Base-by-base conservation (phyloP, 1,140 invertebrate genomes). In the Chironomus tepperi region DNA sequence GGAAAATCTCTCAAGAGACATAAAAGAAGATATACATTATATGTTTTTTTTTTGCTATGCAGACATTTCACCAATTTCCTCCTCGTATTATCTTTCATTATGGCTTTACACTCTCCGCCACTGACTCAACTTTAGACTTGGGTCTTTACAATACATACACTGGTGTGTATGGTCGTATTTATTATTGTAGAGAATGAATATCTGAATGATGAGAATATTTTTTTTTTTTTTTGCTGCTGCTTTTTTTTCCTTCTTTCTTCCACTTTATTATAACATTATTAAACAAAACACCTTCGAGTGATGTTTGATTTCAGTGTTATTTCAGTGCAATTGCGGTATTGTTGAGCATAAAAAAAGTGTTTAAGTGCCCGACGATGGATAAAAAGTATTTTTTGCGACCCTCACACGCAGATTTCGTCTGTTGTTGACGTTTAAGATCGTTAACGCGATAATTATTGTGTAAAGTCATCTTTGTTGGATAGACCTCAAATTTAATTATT, bases 191-290 rank as follows among this genome's bases (percentile, higher is more conserved):
- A 70, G 16, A 19, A 21, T 19, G 65, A 70, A 70, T 21, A 7
- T 70, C 65, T 70, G 65, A 70, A 70, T 70, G 65, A 70, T 70
- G 65, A 70, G 65, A 70, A 70, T 70, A 70, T 70, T 70, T 70
- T 70, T 12, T 70, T 18, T 67, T 70, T 70, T 70, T 70, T 19
- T 19, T 15, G 47, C 47, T 15, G 9, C 15, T 15, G 2, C 7
- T 47, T 10, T 57, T n/a, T n/a, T 15, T 57, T 12, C 47, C 47
- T 57, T 57, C 47, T 57, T 57, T 57, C 47, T 57, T 57, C 47
- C 47, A 57, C 47, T 70, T 70, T 70, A 70, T 70, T 70, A 70
- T 70, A 70, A 70, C 65, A 70, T 70, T 70, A 70, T 70, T 70
- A 70, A 70, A 70, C 65, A 70, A 70, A 70, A 70, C 65, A 70